Evolutionary conservation across 1,140 invertebrate genomes (phyloP).

Genomic region (Neotoxoptera formosana): DNA sequence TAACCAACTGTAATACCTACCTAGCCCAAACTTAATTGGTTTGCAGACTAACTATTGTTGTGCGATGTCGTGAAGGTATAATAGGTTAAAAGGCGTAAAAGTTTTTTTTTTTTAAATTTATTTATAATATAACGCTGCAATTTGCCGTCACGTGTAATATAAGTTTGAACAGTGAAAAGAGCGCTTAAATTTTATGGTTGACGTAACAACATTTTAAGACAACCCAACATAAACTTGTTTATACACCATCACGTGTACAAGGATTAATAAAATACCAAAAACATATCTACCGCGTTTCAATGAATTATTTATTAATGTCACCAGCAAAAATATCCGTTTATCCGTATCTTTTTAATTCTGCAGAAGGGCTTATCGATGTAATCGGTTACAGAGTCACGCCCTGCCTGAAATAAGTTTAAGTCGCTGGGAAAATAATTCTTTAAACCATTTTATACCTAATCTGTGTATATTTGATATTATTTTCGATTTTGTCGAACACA

Average conservation of each 20-base stretch:
- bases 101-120: not conserved
- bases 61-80: not conserved
- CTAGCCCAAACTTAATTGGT: slow-evolving; percentile 45
- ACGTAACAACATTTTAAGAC: not conserved
- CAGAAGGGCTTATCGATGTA: not conserved
- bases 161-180: not conserved
- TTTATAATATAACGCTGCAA: not conserved
- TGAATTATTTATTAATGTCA: not conserved
- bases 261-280: slow-evolving; percentile 21
- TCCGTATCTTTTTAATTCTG: not conserved
- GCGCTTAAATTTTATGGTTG: not conserved
- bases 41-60: slow-evolving; percentile 2
- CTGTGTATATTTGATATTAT: not conserved
- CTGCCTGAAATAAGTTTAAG: not conserved
- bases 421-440: not conserved
- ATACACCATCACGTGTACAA: not conserved
- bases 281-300: not conserved
- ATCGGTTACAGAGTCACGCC: not conserved
- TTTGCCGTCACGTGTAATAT: not conserved
- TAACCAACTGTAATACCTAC: not conserved
- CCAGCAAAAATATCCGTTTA: not conserved
- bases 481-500: not conserved
- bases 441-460: not conserved
- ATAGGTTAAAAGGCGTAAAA: not conserved
- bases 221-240: not conserved